A percentile compares a stretch with the other conserved stretches of the same genome.
Conservation (phyloP, 2,797 vertebrate genomes). For the Tragopan temminckii region DNA sequence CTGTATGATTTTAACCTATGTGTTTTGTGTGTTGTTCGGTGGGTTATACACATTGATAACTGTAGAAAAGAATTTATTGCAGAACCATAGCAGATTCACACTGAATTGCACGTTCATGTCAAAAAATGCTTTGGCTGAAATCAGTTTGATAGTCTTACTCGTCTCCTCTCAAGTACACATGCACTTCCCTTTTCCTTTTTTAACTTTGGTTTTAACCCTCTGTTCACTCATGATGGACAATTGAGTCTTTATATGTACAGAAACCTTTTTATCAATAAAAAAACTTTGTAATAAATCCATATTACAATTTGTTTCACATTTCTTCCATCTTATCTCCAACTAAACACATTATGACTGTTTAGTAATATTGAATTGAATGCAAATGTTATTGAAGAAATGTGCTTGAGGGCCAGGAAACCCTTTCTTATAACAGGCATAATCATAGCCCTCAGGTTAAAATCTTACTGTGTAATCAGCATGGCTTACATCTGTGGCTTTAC, state of each 20-base stretch:
- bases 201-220: constrained; percentile 20
- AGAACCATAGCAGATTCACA: constrained; percentile 32
- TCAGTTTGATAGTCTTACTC: constrained; percentile 53
- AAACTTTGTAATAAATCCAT: constrained; percentile 40
- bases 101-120: constrained; percentile 60
- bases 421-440: constrained; percentile 51
- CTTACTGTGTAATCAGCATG: constrained; percentile 54
- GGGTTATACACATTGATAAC: not conserved
- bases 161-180: not conserved
- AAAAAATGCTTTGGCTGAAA: constrained; percentile 70
- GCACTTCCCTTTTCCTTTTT: not conserved
- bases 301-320: constrained; percentile 70
- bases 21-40: not conserved
- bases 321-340: constrained; percentile 27
- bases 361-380: constrained; percentile 56
- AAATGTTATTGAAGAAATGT: constrained; percentile 53
- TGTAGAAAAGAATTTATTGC: constrained; percentile 54
- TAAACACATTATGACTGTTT: constrained; percentile 40
- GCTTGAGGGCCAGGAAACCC: constrained; percentile 46
- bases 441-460: constrained; percentile 66
- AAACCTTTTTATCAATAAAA: constrained; percentile 53
- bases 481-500: constrained; percentile 64
- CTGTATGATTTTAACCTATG: not conserved
- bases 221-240: constrained; percentile 56
- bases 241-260: constrained; percentile 36